Base-by-base conservation (phyloP, 2,888 invertebrate species). In the Gandaritis pyraliata region DNA sequence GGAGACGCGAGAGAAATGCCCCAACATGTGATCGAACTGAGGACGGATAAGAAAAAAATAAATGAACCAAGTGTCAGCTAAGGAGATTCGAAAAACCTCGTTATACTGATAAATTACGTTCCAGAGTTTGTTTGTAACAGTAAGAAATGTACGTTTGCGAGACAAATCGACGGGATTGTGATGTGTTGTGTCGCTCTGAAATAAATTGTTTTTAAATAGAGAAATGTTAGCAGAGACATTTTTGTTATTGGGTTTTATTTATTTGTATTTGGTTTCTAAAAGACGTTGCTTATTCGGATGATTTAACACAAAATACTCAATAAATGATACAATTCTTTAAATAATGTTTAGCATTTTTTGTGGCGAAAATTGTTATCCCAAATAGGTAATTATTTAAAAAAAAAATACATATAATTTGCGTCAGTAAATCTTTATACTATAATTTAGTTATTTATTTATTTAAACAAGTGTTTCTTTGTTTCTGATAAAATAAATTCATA, bases 31-130 rank as follows among this genome's bases (percentile, higher is more conserved):
- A 90, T 88, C 84, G 86, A 85, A 83, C 77, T 80, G 81, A 81
- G 61, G 88, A 86, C 80, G 87, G 88, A 86, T 89, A 86, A 89
- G 87, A 87, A 86, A 89, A 87, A 88, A 86, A 89, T 86, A 89
- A 89, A 90, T 90, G 90, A 88, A 88, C 86, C 85, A 75, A 81
- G 82, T 83, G 88, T 86, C 89, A 87, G 88, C 84, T 79, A 86
- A 85, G 80, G 87, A 87, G 87, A 88, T 89, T 88, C 85, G 84
- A 82, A 84, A 87, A 87, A 86, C 83, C 86, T 90, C 90, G 84
- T 90, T 90, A 87, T 86, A 81, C 88, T 88, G 87, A 90, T 89
- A 88, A 88, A 90, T 88, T 86, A 85, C 81, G 78, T 70, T 77
- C 79, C 81, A 78, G 81, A 83, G 82, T 86, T 82, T 85, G 84